Base-by-base conservation (phyloP, 2,888 invertebrate genomes). In the Hydrotaea diabolus region DNA sequence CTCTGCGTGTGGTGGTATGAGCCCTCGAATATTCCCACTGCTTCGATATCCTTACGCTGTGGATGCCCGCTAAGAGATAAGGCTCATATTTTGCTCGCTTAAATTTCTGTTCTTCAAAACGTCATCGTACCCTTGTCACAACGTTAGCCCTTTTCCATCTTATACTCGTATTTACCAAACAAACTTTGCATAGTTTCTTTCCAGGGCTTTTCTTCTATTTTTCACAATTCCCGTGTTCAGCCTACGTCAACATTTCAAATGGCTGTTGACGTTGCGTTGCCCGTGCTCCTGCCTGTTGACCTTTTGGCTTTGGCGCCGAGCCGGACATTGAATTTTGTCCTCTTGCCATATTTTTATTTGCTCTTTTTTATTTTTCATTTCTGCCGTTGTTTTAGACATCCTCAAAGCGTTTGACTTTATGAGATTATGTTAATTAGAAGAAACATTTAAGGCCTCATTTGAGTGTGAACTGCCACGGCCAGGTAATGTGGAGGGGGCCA, bases 361-460 rank as follows among this genome's bases (percentile, higher is more conserved):
- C 21, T 15, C 21, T 69, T 13, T 39, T 66, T 75, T 21, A 1
- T 21, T 64, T 43, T 13, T 17, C 3, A n/a, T n/a, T n/a, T 31
- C 2, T 31, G 31, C 31, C 31, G 5, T 55, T n/a, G 23, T 73
- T 73, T 31, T 46, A 13, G 46, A 69, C 43, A 69, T 43, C 11
- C 15, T 79, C 49, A 0, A 75, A 69, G 69, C 69, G 71, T 26
- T 71, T 39, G 21, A 49, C 23, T 71, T 75, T 80, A 66, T 74
- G 66, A 55, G 73, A 62, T 62, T 62, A 31, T 62, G 43, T 77
- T 77, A 73, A 77, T 77, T 72, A 46, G 9, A 62, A 62, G 31
- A n/a, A 31, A 62, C 62, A 62, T 23, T 62, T 31, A 39, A 31
- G 62, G 31, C 26, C n/a, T 7, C 62, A 13, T n/a, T 0, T n/a